Conservation (phyloP, 2,888 invertebrate genomes). For the Philaethria dido region DNA sequence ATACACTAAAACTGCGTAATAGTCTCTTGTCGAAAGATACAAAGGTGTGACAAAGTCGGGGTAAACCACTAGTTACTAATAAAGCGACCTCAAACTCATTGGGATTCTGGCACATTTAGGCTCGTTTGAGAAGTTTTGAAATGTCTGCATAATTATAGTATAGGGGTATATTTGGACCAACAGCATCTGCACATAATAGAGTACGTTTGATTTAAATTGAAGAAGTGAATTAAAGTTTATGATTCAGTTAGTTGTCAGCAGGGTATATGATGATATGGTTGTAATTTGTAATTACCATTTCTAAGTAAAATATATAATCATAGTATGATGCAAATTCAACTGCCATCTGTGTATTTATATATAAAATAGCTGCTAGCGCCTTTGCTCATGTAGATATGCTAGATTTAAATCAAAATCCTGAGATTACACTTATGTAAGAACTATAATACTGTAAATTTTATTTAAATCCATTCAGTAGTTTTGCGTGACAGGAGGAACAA, state of each 20-base stretch:
- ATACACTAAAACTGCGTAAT: no score
- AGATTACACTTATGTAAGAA: no score
- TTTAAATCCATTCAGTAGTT: no score
- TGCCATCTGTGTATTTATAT: neutral
- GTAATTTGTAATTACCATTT: slow-evolving; percentile 36
- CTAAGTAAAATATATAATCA: neutral
- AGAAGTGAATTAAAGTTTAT: slow-evolving; percentile 16
- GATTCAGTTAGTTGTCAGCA: slow-evolving; percentile 15
- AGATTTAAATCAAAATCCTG: no score
- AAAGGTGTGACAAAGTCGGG: no score
- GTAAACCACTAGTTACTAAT: no score
- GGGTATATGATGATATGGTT: slow-evolving; percentile 40
- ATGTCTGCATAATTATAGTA: slow-evolving; percentile 14
- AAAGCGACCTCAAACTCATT: slow-evolving; percentile 12
- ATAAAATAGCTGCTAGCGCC: no score
- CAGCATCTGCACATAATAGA: slow-evolving; percentile 1
- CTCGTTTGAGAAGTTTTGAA: slow-evolving; percentile 19
- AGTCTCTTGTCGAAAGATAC: no score
- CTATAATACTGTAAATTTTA: no score
- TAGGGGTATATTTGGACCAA: slow-evolving; percentile 12
- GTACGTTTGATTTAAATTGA: slow-evolving; percentile 16
- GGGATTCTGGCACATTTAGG: slow-evolving; percentile 14
- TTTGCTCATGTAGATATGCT: no score
- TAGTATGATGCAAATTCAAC: neutral
- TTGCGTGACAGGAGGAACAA: no score